Evolutionary conservation across 2,797 vertebrate genomes (phyloP).

Genomic region (Benthosema pterotum): DNA sequence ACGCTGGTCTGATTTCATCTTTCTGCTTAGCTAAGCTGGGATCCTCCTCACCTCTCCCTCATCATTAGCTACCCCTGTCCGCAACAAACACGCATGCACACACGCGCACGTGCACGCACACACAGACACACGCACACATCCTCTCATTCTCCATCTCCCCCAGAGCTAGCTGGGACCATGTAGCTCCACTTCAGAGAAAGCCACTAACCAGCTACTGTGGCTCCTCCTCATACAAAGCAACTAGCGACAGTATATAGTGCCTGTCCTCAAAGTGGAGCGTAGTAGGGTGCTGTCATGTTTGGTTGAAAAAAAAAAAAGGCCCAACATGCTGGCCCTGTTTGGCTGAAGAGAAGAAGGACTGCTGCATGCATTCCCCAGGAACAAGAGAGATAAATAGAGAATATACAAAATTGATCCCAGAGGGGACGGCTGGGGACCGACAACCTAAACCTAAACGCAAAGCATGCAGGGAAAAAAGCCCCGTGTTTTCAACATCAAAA

Average conservation of each 20-base stretch:
- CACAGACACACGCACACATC: constrained; percentile 11
- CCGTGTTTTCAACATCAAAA: constrained; percentile 24
- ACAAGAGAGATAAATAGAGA: constrained; percentile 60
- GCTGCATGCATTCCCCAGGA: constrained; percentile 63
- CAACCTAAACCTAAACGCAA: no score
- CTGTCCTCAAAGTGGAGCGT: constrained; percentile 60
- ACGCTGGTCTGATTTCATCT: constrained; percentile 65
- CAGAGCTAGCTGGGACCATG: constrained; percentile 32
- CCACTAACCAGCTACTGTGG: constrained; percentile 62
- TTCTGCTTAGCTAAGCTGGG: constrained; percentile 77
- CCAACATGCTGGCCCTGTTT: constrained; percentile 65
- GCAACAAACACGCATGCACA: constrained; percentile 29
- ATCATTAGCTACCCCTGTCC: constrained; percentile 69
- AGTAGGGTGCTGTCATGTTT: constrained; percentile 49
- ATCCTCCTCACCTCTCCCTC: constrained; percentile 70
- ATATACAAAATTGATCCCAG: constrained; percentile 51
- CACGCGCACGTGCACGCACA: background rate
- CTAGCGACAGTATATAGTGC: constrained; percentile 62
- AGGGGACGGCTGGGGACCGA: constrained; percentile 50
- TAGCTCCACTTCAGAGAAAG: constrained; percentile 43
- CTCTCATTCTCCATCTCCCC: constrained; percentile 76
- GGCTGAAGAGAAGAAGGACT: constrained; percentile 57
- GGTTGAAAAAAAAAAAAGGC: constrained; percentile 63
- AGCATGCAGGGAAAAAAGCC: no score
- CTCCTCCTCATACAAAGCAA: constrained; percentile 41